A percentile compares a stretch with the other conserved stretches of the same genome.
These are phyloP conservation scores for Mormyrops boulengeri DNA, from an alignment of 2,797 vertebrate genomes.

Conservation along the genomic window DNA sequence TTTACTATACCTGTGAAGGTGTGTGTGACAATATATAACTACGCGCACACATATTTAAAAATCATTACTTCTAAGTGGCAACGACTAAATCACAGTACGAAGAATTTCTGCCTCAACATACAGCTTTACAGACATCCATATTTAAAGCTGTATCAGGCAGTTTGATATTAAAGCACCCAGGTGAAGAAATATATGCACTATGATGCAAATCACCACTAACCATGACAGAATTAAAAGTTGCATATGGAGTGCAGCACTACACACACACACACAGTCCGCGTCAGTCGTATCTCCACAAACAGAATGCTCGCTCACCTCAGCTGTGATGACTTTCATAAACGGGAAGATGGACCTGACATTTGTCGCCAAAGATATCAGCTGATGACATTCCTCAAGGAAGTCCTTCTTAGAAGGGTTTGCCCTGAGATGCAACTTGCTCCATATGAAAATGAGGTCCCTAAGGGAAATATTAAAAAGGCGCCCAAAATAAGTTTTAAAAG, in stretches of 20 bases:
- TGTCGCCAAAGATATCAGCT: constrained; percentile 78
- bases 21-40: background rate
- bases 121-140: background rate
- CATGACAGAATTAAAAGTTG: background rate
- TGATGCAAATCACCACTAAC: background rate
- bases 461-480: constrained; percentile 15
- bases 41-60: background rate
- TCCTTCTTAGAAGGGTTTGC: constrained; percentile 75
- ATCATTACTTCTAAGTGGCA: background rate
- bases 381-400: constrained; percentile 81
- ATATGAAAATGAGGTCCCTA: constrained; percentile 90
- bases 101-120: background rate
- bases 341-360: constrained; percentile 91
- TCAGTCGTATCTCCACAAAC: background rate
- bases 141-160: background rate
- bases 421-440: constrained; percentile 86
- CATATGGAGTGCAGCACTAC: background rate
- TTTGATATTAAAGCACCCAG: background rate
- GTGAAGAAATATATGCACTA: background rate
- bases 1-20: background rate
- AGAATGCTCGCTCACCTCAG: constrained; percentile 69
- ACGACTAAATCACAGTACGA: background rate
- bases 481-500: background rate
- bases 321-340: constrained; percentile 87
- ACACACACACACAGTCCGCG: background rate